These are phyloP conservation scores for Carassius auratus DNA, from an alignment of 2,113 vertebrate genomes.

Conservation along the genomic window DNA sequence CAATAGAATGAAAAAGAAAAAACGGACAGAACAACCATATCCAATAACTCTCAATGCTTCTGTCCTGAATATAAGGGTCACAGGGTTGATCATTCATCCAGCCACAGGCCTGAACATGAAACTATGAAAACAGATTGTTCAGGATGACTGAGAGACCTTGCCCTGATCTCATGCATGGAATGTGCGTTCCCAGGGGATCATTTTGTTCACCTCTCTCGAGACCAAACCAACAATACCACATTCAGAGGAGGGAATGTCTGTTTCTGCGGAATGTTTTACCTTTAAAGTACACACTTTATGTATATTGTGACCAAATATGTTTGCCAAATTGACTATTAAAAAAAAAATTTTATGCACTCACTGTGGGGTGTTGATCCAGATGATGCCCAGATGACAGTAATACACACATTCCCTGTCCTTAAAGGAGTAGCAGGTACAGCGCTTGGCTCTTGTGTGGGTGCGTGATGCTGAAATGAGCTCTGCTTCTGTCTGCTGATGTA, in stretches of 20 bases:
- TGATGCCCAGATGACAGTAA: constrained; percentile 96
- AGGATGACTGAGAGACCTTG: background rate
- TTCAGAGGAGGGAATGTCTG: background rate
- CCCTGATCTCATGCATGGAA: background rate
- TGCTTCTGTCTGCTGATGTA: background rate
- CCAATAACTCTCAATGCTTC: background rate
- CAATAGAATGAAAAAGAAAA: background rate
- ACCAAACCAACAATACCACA: background rate
- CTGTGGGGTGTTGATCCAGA: constrained; percentile 98
- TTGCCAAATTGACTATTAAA: too few relatives aligned
- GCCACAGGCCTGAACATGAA: background rate
- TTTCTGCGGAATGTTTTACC: background rate
- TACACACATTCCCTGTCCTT: constrained; percentile 95
- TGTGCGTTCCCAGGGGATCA: background rate
- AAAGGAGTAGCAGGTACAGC: constrained; percentile 92
- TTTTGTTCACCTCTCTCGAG: background rate
- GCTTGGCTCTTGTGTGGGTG: constrained; percentile 75
- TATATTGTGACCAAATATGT: too few relatives aligned
- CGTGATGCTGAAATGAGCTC: background rate
- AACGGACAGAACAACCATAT: background rate
- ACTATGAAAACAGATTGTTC: background rate
- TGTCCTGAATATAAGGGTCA: constrained; percentile 14
- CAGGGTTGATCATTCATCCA: background rate
- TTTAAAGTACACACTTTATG: background rate
- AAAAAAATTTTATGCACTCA: constrained; percentile 61